phyloP scores from a whole-genome alignment of 2,888 invertebrate genomes.

The Plagiodera versicolora region DNA sequence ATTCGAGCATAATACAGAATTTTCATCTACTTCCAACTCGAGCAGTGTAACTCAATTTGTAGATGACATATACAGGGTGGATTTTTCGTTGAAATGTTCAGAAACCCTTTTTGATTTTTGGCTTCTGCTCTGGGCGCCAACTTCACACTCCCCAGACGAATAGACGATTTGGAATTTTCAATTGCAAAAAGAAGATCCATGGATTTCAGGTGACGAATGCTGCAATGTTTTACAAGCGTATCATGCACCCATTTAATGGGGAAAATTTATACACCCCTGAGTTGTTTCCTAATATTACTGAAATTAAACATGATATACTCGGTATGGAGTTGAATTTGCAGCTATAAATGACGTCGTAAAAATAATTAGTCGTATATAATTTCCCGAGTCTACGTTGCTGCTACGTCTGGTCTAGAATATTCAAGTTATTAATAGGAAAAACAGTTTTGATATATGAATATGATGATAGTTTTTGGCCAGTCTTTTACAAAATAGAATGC shows the following conservation, averaged over 20 bases:
- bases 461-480: too few relatives aligned
- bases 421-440: too few relatives aligned
- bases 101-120: too few relatives aligned
- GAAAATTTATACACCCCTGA: slow-evolving; percentile 7
- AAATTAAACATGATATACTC: slow-evolving; percentile 7
- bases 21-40: too few relatives aligned
- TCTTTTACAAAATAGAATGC: not conserved
- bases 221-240: slow-evolving; percentile 9
- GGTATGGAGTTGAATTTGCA: slow-evolving; percentile 11
- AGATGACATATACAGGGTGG: too few relatives aligned
- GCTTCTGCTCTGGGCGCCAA: too few relatives aligned
- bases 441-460: too few relatives aligned
- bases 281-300: slow-evolving; percentile 8
- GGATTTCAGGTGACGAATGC: slow-evolving; percentile 6
- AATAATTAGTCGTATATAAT: slow-evolving; percentile 18
- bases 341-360: slow-evolving; percentile 22
- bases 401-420: not conserved
- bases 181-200: not conserved
- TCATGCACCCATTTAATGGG: not conserved
- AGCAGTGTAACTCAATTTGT: too few relatives aligned
- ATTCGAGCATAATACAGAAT: too few relatives aligned
- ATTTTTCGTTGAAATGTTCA: too few relatives aligned
- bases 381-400: not conserved
- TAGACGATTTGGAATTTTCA: too few relatives aligned
- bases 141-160: too few relatives aligned